Evolutionary conservation across 2,113 vertebrate species (phyloP).

Genomic region (Muntiacus reevesi): DNA sequence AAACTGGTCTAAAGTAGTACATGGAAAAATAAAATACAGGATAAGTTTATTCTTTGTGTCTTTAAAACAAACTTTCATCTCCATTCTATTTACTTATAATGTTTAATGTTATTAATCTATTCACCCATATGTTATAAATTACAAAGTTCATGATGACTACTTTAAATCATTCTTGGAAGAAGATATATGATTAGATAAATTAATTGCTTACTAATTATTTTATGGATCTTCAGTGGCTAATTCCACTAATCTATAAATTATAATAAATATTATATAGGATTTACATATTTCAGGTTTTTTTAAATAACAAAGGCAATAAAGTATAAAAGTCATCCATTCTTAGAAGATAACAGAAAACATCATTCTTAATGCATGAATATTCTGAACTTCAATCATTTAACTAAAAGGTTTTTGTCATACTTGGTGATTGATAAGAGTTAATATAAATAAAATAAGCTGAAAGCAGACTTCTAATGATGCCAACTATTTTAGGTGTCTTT

Average conservation of each 20-base stretch:
- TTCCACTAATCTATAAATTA: neutral
- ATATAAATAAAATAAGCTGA: neutral
- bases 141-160: neutral
- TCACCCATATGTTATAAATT: neutral
- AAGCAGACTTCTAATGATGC: neutral
- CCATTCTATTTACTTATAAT: neutral
- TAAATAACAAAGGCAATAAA: slow-evolving; percentile 37
- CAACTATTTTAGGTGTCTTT: neutral
- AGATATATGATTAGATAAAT: neutral
- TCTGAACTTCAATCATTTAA: slow-evolving; percentile 27
- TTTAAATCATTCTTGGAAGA: neutral
- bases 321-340: neutral
- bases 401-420: slow-evolving; percentile 46
- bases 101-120: neutral
- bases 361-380: slow-evolving; percentile 10
- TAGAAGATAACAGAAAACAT: slow-evolving; percentile 8
- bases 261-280: neutral
- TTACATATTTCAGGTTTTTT: neutral
- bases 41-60: neutral
- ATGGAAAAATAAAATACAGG: neutral
- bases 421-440: slow-evolving; percentile 43
- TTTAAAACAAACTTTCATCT: neutral
- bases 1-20: neutral
- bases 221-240: neutral
- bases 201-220: slow-evolving; percentile 3